These are phyloP conservation scores for Vireo altiloquus DNA, from an alignment of 2,113 vertebrate species.

Conservation along the genomic window DNA sequence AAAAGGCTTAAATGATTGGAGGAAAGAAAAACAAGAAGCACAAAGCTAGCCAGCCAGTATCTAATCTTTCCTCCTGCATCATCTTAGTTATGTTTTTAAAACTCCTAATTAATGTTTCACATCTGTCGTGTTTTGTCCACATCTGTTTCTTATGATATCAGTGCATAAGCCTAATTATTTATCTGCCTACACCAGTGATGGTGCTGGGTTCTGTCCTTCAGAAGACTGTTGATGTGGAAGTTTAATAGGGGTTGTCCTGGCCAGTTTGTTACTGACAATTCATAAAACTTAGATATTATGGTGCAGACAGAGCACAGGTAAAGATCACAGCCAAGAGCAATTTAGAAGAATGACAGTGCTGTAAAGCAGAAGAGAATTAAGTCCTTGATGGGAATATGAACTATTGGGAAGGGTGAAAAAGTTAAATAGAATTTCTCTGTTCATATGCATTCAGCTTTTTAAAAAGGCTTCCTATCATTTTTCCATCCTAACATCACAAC, in stretches of 20 bases:
- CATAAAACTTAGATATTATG: neutral
- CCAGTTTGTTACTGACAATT: neutral
- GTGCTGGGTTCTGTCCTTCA: neutral
- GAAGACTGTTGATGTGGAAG: neutral
- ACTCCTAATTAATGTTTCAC: constrained; percentile 1
- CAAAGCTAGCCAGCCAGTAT: neutral
- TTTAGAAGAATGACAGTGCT: neutral
- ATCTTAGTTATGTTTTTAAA: neutral
- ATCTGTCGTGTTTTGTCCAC: neutral
- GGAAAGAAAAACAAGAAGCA: neutral
- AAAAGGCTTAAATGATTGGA: neutral
- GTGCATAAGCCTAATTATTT: neutral
- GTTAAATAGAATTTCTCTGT: neutral
- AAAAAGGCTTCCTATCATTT: neutral
- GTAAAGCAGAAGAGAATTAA: neutral
- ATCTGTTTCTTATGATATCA: neutral
- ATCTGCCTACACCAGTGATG: neutral
- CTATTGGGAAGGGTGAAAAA: neutral
- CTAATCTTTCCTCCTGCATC: neutral
- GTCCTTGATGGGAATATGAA: neutral
- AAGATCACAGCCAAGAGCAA: neutral
- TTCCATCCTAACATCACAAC: neutral
- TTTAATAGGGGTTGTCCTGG: neutral
- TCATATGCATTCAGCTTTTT: neutral
- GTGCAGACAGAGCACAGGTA: neutral